Conservation (phyloP, 2,797 vertebrate genomes). For the Sebastes steindachneri region DNA sequence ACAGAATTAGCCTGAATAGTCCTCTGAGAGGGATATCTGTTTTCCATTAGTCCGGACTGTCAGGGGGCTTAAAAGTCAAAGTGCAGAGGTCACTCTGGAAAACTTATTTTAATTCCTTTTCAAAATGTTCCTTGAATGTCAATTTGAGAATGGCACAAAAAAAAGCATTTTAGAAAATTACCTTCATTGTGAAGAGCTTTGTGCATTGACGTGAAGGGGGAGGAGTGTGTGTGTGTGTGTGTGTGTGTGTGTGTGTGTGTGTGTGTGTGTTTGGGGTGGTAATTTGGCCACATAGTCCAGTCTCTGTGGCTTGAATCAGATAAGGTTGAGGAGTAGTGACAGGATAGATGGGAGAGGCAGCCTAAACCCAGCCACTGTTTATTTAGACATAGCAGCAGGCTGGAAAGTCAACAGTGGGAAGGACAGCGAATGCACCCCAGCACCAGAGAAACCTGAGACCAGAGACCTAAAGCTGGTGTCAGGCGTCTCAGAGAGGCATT, state of each 20-base stretch:
- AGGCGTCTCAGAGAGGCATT: slow-evolving; percentile 40
- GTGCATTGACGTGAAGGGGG: background rate
- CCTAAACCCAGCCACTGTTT: slow-evolving; percentile 70
- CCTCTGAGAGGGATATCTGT: slow-evolving; percentile 44
- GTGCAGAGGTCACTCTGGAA: slow-evolving; percentile 38
- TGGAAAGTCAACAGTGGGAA: slow-evolving; percentile 72
- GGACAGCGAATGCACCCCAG: slow-evolving; percentile 63
- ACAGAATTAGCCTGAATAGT: slow-evolving; percentile 52
- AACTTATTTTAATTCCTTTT: slow-evolving; percentile 4
- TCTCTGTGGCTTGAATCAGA: slow-evolving; percentile 63
- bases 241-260: background rate
- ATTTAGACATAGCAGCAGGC: slow-evolving; percentile 73
- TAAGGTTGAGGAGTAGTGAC: slow-evolving; percentile 63
- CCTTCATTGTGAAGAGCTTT: slow-evolving; percentile 18
- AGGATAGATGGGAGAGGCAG: slow-evolving; percentile 58
- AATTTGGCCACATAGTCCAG: slow-evolving; percentile 31
- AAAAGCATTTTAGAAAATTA: background rate
- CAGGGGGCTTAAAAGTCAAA: slow-evolving; percentile 59
- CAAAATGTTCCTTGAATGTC: slow-evolving; percentile 29
- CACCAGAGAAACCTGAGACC: slow-evolving; percentile 61
- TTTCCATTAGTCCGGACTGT: slow-evolving; percentile 55
- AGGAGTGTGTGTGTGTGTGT: background rate
- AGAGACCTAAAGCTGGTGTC: slow-evolving; percentile 37
- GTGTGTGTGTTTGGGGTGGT: slow-evolving; percentile 6
- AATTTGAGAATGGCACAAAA: slow-evolving; percentile 16